Evolutionary conservation across 2,113 vertebrate genomes (phyloP), one percentile per base, ranked within the genome.

Genomic region (Semicossyphus pulcher): DNA sequence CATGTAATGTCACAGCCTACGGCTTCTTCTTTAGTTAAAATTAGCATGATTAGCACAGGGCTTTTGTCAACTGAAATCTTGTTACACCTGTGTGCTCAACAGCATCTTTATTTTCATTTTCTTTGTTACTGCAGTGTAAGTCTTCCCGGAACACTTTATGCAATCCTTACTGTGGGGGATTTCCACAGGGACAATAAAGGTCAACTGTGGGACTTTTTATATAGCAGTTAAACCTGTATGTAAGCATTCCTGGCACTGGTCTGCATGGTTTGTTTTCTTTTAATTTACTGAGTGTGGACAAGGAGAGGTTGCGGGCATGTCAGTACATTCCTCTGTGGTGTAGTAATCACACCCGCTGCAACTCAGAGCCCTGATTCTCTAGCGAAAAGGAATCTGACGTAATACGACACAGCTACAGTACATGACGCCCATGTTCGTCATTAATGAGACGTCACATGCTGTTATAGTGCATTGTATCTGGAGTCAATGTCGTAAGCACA

Each of bases 201-300:
- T 69, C 52, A 52, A 31, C 41, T 26, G 23, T 45, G 29, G n/a
- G n/a, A n/a, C n/a, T 34, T 36, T 72, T 52, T 21, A 29, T 42
- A 23, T 1, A 77, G 61, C 29, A 41, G 8, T 57, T 42, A 56
- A 66, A 64, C 18, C 49, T 58, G 15, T n/a, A 25, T 36, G 8
- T 54, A 61, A 18, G 10, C 10, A 21, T 41, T 34, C 21, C 20
- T 1, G 3, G 4, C 47, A 29, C 10, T 32, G 25, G 21, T 15
- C 29, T 32, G 57, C 28, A 49, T 8, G 10, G 4, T 52, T 68
- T 83, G 58, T 70, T 77, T 69, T 81, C 45, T 83, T 83, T 74
- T 62, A 21, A 72, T 79, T 77, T 67, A 64, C 7, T 2, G 52
- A 21, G 31, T 53, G 62, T n/a, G n/a, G 34, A 72, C 73, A 49